Percentiles rank a stretch among this genome's conserved stretches.
Conservation (phyloP, 2,888 invertebrate genomes). For the Dicranocentrus wangi region DNA sequence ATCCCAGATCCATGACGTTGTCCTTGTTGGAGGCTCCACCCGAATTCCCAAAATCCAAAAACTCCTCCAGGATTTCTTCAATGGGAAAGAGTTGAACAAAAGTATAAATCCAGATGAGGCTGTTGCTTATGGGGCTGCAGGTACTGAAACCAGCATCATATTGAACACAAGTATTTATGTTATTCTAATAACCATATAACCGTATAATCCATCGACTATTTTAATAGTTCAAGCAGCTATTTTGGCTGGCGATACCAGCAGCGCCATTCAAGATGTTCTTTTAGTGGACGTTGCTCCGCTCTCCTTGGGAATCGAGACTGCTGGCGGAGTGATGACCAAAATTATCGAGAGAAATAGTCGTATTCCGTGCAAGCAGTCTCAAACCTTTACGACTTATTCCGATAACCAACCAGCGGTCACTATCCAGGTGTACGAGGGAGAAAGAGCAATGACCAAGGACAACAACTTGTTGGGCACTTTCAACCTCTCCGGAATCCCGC, state of each 20-base stretch:
- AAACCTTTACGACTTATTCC: constrained; percentile 90
- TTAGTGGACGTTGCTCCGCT: constrained; percentile 86
- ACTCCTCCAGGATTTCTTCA: constrained; percentile 92
- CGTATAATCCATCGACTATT: too few relatives aligned
- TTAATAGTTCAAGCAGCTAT: constrained; percentile 98
- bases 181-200: neutral
- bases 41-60: constrained; percentile 99
- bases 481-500: constrained; percentile 82
- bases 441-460: constrained; percentile 91
- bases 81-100: constrained; percentile 96
- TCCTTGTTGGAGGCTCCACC: constrained; percentile 95
- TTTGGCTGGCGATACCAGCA: constrained; percentile 82
- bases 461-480: constrained; percentile 82
- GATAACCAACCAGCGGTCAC: constrained; percentile 94
- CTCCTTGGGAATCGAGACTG: constrained; percentile 78
- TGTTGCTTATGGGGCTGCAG: constrained; percentile 96
- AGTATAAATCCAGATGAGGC: constrained; percentile 98
- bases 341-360: constrained; percentile 88
- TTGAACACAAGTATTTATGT: neutral
- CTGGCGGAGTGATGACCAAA: constrained; percentile 83
- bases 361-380: constrained; percentile 84
- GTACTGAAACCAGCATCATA: neutral
- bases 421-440: constrained; percentile 86
- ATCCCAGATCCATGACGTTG: constrained; percentile 89
- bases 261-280: constrained; percentile 83